Base-by-base conservation (phyloP, 2,797 vertebrate species). In the Enteromius afrohamiltoni region DNA sequence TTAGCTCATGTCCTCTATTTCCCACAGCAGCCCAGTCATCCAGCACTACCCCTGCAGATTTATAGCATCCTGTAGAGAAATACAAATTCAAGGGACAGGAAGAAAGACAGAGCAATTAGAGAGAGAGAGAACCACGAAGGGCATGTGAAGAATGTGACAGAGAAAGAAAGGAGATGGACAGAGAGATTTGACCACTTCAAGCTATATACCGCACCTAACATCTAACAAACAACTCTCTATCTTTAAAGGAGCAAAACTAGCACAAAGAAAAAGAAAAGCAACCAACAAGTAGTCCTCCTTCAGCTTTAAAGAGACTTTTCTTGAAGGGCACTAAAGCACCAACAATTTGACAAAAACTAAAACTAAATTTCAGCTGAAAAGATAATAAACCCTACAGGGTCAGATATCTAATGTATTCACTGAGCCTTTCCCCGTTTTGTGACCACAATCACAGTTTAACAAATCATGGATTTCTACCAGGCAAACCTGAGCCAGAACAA, bases 51-150 rank as follows among this genome's bases (percentile, higher is more conserved):
- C 70, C 65, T 49, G 51, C 80, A 82, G 83, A 88, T 90, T 86
- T 81, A 64, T 64, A 87, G 90, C 87, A 89, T 77, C 83, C 40
- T 69, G 37, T 55, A 86, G 87, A 67, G 87, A 85, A 85, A 77
- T 82, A 83, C 81, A 84, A 80, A 73, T 21, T 37, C 47, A 65
- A 49, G 53, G 9, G 73, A 82, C 51, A 73, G 69, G 29, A 10
- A 49, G 49, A 78, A 31, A 31, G 26, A 77, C 11, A 13, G 49
- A 47, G n/a, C 49, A 80, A 55, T 53, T 53, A 77, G n/a, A 64
- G 53, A 85, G 51, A 23, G 21, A 70, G 17, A 19, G 34, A 60
- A 42, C 65, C 5, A 67, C 6, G 7, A 26, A 73, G n/a, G 37
- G 55, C 21, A 53, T 31, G 31, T 70, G 40, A 51, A 55, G 73